phyloP scores from a whole-genome alignment of 35 echinoderm and acorn worm species.

The Nesometra sesokonis region DNA sequence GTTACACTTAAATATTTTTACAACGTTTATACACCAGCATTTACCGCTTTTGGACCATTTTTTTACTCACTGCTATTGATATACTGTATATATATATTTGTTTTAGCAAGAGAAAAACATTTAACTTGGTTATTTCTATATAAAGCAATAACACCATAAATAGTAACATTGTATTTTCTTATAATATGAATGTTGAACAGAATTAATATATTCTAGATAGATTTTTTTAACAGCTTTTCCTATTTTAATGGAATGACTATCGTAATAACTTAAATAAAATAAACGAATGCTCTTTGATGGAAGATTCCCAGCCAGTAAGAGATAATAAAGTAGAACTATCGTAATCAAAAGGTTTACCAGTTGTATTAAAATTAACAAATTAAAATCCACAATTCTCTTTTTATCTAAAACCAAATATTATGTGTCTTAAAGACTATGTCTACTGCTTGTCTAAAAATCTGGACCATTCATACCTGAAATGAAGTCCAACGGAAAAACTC shows the following conservation, averaged over 20 bases:
- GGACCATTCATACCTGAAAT: too few relatives aligned
- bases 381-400: too few relatives aligned
- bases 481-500: too few relatives aligned
- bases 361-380: too few relatives aligned
- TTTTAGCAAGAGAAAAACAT: not conserved
- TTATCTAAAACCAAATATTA: too few relatives aligned
- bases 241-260: not conserved
- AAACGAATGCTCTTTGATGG: not conserved
- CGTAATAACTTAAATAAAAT: not conserved
- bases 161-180: not conserved
- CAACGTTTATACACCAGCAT: not conserved
- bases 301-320: not conserved
- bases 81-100: too few relatives aligned
- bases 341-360: too few relatives aligned
- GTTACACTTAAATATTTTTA: not conserved
- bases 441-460: too few relatives aligned
- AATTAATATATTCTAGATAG: not conserved
- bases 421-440: too few relatives aligned
- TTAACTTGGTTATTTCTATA: not conserved
- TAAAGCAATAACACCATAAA: not conserved
- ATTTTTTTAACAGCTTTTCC: not conserved
- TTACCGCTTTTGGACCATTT: too few relatives aligned
- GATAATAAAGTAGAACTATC: too few relatives aligned
- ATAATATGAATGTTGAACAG: not conserved
- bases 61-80: too few relatives aligned